phyloP scores from a whole-genome alignment of 92 coral and sea anemone genomes.

The Isaurus tuberculatus region DNA sequence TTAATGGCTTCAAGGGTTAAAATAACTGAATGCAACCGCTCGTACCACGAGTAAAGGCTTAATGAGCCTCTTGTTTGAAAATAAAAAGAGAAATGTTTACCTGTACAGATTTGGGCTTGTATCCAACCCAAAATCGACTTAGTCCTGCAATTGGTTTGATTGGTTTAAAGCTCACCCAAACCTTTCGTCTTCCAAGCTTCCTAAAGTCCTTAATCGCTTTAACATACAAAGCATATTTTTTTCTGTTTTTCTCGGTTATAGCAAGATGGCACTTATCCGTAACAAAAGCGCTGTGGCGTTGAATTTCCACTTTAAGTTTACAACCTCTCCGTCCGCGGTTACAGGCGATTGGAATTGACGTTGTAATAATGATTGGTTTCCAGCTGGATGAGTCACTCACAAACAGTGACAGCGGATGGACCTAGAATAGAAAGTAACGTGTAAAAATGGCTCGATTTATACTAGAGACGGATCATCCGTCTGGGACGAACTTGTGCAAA shows the following conservation, averaged over 20 bases:
- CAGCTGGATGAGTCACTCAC: conserved; percentile 73
- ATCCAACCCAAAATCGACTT: conserved; percentile 83
- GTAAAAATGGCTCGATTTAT: too few species aligned
- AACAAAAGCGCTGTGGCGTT: conserved; percentile 65
- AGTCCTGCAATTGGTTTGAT: conserved; percentile 72
- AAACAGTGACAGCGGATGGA: conserved; percentile 62
- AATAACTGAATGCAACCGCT: too few species aligned
- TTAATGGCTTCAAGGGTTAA: too few species aligned
- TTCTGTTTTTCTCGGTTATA: conserved; percentile 71
- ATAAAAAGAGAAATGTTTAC: not conserved
- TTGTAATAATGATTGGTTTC: conserved; percentile 68
- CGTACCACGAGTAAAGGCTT: too few species aligned
- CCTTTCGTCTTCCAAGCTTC: conserved; percentile 62
- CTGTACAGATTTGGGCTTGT: conserved; percentile 60
- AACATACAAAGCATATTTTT: conserved; percentile 56
- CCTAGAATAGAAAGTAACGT: conserved; percentile 49
- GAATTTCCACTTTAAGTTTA: conserved; percentile 58
- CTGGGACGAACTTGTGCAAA: too few species aligned
- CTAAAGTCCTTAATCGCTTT: conserved; percentile 79
- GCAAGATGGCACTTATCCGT: conserved; percentile 77
- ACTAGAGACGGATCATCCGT: too few species aligned
- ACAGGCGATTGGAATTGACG: conserved; percentile 72
- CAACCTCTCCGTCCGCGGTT: conserved; percentile 56
- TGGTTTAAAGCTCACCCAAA: conserved; percentile 60
- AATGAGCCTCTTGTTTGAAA: too few species aligned